A percentile compares a stretch with the other conserved stretches of the same genome.
phyloP scores from a whole-genome alignment of 2,888 invertebrate genomes.

The Cantharis rustica region DNA sequence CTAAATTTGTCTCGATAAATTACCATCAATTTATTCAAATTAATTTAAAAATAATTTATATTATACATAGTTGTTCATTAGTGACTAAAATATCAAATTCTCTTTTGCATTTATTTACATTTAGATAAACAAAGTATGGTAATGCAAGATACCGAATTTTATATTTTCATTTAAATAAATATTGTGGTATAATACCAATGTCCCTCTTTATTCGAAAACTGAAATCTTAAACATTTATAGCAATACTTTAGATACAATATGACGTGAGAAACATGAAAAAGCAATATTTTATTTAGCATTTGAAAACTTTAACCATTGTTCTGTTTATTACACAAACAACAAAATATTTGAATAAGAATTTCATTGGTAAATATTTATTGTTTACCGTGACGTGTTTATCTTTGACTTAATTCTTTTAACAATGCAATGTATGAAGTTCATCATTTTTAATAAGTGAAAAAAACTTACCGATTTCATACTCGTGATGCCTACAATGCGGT shows the following conservation, averaged over 20 bases:
- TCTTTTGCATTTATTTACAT: background rate
- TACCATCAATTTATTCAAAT: background rate
- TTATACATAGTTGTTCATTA: background rate
- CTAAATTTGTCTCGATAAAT: background rate
- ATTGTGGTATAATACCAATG: background rate
- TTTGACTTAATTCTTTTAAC: background rate
- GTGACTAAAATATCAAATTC: background rate
- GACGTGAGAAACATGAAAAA: background rate
- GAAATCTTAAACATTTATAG: background rate
- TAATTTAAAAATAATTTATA: background rate
- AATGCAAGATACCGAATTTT: background rate
- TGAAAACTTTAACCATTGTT: background rate
- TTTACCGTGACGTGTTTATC: background rate
- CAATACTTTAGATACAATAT: background rate
- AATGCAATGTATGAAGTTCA: background rate
- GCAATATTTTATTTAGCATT: background rate
- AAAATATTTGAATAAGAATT: background rate
- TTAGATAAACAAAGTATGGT: background rate
- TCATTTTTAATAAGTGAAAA: background rate
- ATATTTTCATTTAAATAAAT: too few relatives aligned
- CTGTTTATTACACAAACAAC: background rate
- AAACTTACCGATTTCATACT: conserved; percentile 72
- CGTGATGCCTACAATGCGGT: conserved; percentile 80
- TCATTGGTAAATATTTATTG: background rate
- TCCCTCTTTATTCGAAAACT: background rate